A percentile compares a stretch with the other conserved stretches of the same genome.
Conservation (phyloP, 2,113 vertebrate species). For the Felis chaus region DNA sequence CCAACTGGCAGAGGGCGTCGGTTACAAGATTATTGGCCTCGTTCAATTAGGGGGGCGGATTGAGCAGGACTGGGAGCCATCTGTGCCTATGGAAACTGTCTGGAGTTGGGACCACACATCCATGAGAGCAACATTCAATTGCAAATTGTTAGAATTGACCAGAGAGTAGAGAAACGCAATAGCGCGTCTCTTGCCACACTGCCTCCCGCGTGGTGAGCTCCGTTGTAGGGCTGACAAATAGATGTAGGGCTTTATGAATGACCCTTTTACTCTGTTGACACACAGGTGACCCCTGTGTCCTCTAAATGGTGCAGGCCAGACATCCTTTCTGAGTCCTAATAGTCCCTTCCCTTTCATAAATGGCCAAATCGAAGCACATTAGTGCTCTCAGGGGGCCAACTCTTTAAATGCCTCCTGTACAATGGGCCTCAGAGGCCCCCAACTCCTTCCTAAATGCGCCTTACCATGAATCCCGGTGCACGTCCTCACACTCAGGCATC, state of each 20-base stretch:
- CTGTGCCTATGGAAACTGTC: not conserved
- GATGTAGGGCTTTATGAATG: not conserved
- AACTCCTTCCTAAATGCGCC: slow-evolving; percentile 18
- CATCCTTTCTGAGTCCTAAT: not conserved
- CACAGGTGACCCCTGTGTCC: not conserved
- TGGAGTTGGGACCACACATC: rapidly evolving
- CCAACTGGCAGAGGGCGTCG: not conserved
- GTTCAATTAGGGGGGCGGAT: not conserved
- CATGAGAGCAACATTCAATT: rapidly evolving
- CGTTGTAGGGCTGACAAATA: not conserved
- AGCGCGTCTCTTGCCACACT: rapidly evolving
- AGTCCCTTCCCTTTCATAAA: slow-evolving; percentile 25
- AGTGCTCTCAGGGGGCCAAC: not conserved
- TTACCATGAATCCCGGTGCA: not conserved
- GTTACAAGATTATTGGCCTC: not conserved
- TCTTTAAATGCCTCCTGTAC: not conserved
- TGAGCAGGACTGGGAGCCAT: not conserved
- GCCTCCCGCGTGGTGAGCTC: not conserved
- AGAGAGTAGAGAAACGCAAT: not conserved
- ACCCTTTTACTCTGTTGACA: not conserved
- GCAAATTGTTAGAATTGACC: not conserved
- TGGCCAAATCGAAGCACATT: not conserved
- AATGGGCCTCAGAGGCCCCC: not conserved
- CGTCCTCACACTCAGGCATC: not conserved
- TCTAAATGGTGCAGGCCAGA: not conserved